Base-by-base conservation (phyloP, 2,113 vertebrate genomes). In the Phrynocephalus versicolor region DNA sequence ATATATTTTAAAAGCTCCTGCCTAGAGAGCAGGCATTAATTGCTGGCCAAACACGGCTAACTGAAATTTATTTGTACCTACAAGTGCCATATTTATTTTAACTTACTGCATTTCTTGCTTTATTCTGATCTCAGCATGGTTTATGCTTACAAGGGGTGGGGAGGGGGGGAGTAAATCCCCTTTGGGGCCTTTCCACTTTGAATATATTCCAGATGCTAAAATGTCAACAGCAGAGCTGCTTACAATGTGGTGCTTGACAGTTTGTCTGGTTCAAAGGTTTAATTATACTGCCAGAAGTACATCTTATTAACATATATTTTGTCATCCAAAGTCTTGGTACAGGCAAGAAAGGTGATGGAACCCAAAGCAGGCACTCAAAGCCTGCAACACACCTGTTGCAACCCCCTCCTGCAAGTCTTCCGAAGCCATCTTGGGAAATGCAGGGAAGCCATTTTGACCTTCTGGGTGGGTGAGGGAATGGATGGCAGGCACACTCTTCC, bases 241-340 rank as follows among this genome's bases (percentile, higher is more conserved):
- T 89, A 85, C 0, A 1, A 73, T 74, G 85, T 69, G 88, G 83
- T 78, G 85, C 89, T 92, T 95, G 93, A 94, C 90, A 94, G 91
- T 94, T 92, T 95, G 92, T 93, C 88, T 91, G 81, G 0, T 82
- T 82, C 84, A 86, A 96, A 94, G 67, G 96, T 96, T 96, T 97
- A 97, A 96, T 97, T 96, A 96, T 92, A 92, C 91, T 92, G 93
- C 94, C 93, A 86, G 92, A 95, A 92, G 94, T 92, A 80, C 91
- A 82, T 90, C 71, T 84, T 78, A 96, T 97, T 96, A 96, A 92
- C 93, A 96, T 96, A 89, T 89, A 79, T 94, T 96, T 95, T 92
- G 90, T 92, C 95, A 95, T 95, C 95, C 94, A 95, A 95, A 92
- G 33, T 82, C n/a, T 83, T 82, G 18, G 79, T 89, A 55, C 55